Conservation (phyloP, 1,140 invertebrate genomes). For the Habropoda laboriosa region DNA sequence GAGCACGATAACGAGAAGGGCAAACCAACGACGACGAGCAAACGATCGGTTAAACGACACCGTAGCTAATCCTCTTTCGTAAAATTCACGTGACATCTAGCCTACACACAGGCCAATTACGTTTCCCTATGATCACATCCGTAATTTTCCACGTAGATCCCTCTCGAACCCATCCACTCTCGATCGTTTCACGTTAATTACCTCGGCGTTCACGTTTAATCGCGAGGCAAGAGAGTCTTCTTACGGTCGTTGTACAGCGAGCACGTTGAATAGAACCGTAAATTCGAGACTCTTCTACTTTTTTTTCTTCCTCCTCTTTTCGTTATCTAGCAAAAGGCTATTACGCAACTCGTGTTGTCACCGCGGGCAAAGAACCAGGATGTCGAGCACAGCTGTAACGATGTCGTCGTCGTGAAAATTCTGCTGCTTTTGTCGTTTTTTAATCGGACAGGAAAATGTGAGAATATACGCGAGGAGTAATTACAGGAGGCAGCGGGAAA, state of each 20-base stretch:
- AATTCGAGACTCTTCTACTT: conserved; percentile 1
- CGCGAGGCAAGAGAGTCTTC: no score
- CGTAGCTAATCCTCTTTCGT: background rate
- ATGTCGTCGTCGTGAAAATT: conserved; percentile 10
- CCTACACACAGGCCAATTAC: conserved; percentile 10
- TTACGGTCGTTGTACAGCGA: background rate
- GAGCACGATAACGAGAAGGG: background rate
- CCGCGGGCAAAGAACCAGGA: conserved; percentile 5
- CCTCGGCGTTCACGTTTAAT: background rate
- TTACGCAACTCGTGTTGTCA: conserved; percentile 15
- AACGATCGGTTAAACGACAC: background rate
- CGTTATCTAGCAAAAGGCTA: background rate
- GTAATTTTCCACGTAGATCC: background rate
- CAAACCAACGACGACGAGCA: background rate
- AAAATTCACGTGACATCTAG: background rate
- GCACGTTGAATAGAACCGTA: conserved; percentile 31
- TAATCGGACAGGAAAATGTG: background rate
- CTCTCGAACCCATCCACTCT: background rate
- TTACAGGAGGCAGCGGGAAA: background rate
- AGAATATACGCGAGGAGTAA: no score
- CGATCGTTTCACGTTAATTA: conserved; percentile 16
- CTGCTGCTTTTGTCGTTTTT: no score
- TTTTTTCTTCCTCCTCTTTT: no score
- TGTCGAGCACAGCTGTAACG: conserved; percentile 13
- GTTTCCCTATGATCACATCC: background rate